Conservation (phyloP, 2,888 invertebrate species). For the Gari tellinella region DNA sequence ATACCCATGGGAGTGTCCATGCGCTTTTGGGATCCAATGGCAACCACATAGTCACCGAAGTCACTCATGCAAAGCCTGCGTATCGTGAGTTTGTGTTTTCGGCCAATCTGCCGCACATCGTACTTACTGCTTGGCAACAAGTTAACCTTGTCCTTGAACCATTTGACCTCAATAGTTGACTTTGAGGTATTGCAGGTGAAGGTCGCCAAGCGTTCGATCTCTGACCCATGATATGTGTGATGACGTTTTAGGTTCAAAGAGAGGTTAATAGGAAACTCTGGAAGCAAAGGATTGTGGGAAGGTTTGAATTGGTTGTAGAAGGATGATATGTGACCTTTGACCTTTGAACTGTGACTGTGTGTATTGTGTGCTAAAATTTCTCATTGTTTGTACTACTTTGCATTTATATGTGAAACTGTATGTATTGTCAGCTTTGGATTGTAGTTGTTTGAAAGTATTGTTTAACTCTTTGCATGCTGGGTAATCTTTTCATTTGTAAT, state of each 20-base stretch:
- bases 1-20: constrained; percentile 52
- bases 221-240: constrained; percentile 58
- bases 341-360: too few species aligned
- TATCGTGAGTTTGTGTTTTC: constrained; percentile 73
- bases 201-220: constrained; percentile 68
- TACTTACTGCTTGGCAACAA: constrained; percentile 74
- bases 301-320: constrained; percentile 1
- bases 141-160: constrained; percentile 81
- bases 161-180: constrained; percentile 73
- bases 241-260: constrained; percentile 73
- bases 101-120: constrained; percentile 83
- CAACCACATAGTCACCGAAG: constrained; percentile 87
- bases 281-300: constrained; percentile 61
- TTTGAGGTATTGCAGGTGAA: constrained; percentile 79
- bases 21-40: constrained; percentile 84
- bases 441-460: too few species aligned
- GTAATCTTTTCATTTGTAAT: too few species aligned
- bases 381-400: too few species aligned
- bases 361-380: too few species aligned
- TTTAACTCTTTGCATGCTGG: too few species aligned
- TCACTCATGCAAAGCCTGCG: constrained; percentile 71
- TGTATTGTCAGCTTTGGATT: too few species aligned
- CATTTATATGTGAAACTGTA: too few species aligned
- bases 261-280: constrained; percentile 77
- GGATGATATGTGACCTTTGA: background rate